phyloP scores from a whole-genome alignment of 2,888 invertebrate species.

The Salpingus planirostris region DNA sequence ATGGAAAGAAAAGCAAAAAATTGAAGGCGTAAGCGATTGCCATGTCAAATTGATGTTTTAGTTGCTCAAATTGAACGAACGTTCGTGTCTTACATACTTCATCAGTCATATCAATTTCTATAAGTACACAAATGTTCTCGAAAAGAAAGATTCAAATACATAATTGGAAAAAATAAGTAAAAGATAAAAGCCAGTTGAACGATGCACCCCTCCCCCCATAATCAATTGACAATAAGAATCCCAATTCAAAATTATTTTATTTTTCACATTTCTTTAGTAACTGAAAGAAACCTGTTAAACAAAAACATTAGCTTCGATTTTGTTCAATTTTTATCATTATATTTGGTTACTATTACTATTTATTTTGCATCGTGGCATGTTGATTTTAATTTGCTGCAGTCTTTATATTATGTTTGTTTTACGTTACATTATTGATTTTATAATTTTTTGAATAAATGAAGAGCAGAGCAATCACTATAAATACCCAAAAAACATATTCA shows the following conservation, averaged over 20 bases:
- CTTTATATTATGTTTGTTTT: constrained; percentile 24
- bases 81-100: constrained; percentile 13
- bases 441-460: constrained; percentile 28
- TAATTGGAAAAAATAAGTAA: no score
- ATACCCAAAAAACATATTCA: constrained; percentile 11
- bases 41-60: constrained; percentile 11
- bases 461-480: constrained; percentile 39
- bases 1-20: no score
- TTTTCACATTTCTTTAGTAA: constrained; percentile 18
- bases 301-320: constrained; percentile 10
- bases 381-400: constrained; percentile 27
- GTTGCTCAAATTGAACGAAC: constrained; percentile 16
- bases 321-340: constrained; percentile 22
- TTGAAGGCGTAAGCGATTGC: no score
- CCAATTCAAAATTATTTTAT: constrained; percentile 22
- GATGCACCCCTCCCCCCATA: constrained; percentile 35
- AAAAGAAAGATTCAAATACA: no score
- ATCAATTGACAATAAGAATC: constrained; percentile 41
- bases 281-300: constrained; percentile 12
- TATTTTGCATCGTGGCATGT: constrained; percentile 42
- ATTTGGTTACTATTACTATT: constrained; percentile 16
- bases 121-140: constrained; percentile 15
- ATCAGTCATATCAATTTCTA: constrained; percentile 1
- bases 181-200: constrained; percentile 21
- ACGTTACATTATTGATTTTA: constrained; percentile 31